Evolutionary conservation across 2,888 invertebrate genomes (phyloP).

Genomic region (Drosophila anceps): DNA sequence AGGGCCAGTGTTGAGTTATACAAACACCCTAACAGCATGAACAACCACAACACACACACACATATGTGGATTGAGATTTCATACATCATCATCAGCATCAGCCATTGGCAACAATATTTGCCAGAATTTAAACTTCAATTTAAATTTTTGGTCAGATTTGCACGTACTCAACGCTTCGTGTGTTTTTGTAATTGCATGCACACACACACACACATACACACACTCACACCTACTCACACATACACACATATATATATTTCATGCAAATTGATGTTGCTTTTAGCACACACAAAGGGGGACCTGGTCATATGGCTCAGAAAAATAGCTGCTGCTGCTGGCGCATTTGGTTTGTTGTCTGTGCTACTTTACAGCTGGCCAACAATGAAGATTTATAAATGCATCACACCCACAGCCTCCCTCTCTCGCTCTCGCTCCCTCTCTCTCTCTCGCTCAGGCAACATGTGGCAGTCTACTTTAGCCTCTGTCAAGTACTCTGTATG

Average conservation of each 20-base stretch:
- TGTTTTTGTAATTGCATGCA: constrained; percentile 78
- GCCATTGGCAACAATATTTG: constrained; percentile 61
- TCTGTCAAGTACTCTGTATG: constrained; percentile 65
- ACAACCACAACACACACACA: constrained; percentile 33
- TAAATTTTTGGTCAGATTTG: constrained; percentile 82
- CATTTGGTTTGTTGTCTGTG: constrained; percentile 77
- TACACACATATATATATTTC: constrained; percentile 44
- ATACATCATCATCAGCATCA: constrained; percentile 63
- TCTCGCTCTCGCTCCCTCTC: not conserved
- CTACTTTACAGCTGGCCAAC: constrained; percentile 76
- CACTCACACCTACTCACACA: constrained; percentile 18
- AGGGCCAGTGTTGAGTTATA: constrained; percentile 42
- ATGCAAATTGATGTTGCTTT: constrained; percentile 80
- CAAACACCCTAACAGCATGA: constrained; percentile 51
- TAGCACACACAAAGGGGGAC: constrained; percentile 52
- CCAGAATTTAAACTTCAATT: constrained; percentile 78
- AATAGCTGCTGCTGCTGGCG: constrained; percentile 41
- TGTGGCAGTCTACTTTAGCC: constrained; percentile 47
- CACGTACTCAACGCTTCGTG: constrained; percentile 71
- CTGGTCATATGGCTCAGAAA: constrained; percentile 61
- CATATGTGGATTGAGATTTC: constrained; percentile 46
- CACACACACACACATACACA: constrained; percentile 37
- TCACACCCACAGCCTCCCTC: constrained; percentile 27
- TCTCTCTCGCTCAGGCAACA: constrained; percentile 30
- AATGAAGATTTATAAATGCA: constrained; percentile 78